Conservation (phyloP, 2,113 vertebrate species). For the Falcunculus frontatus region DNA sequence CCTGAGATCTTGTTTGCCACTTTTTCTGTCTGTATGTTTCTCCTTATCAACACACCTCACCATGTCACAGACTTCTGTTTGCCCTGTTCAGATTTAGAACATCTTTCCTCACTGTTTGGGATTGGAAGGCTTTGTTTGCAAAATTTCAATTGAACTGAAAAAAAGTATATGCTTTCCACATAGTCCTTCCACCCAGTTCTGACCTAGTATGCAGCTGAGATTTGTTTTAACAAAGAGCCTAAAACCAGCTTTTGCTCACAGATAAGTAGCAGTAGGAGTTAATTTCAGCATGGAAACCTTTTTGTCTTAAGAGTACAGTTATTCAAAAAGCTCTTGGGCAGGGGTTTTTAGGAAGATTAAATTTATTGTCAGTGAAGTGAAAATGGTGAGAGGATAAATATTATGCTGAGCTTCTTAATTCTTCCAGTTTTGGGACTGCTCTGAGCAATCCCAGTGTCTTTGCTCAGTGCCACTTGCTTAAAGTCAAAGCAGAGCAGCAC, state of each 20-base stretch:
- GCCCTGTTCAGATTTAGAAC: not conserved
- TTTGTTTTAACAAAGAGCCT: not conserved
- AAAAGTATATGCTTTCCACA: not conserved
- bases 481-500: not conserved
- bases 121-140: not conserved
- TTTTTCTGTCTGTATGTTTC: not conserved
- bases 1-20: not conserved
- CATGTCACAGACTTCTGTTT: not conserved
- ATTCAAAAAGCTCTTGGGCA: not conserved
- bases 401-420: not conserved
- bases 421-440: too few relatives aligned
- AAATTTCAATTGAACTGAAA: not conserved
- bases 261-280: not conserved
- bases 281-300: not conserved
- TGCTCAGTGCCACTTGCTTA: not conserved
- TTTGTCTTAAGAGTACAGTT: not conserved
- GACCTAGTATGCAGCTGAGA: not conserved
- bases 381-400: not conserved
- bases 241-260: not conserved
- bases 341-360: not conserved
- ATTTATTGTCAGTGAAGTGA: not conserved
- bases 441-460: accelerated
- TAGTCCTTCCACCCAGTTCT: not conserved
- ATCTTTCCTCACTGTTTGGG: not conserved
- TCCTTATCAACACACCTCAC: not conserved